A percentile compares a stretch with the other conserved stretches of the same genome.
Evolutionary conservation across 2,888 invertebrate genomes (phyloP).

Genomic region (Zele albiditarsus): DNA sequence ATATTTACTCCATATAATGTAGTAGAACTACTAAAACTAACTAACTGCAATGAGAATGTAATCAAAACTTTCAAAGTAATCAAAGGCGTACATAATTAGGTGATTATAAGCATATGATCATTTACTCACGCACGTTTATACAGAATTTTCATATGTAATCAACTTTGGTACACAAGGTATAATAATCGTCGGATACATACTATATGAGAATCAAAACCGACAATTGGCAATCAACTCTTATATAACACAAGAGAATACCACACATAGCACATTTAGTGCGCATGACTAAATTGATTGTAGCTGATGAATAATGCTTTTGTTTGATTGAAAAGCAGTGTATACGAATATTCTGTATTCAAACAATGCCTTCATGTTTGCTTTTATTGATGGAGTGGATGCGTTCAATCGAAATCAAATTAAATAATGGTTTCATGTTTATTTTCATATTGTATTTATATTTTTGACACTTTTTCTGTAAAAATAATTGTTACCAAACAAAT

Average conservation of each 20-base stretch:
- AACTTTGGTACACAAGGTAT: conserved; percentile 1
- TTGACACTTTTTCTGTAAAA: too few relatives aligned
- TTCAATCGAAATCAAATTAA: neutral
- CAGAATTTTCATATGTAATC: neutral
- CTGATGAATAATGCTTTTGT: neutral
- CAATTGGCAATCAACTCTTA: conserved; percentile 3
- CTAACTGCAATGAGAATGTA: neutral
- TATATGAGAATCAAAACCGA: neutral
- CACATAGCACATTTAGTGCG: neutral
- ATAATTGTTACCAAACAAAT: too few relatives aligned
- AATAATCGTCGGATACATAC: neutral
- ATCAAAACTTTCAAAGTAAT: conserved; percentile 20
- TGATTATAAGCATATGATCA: neutral
- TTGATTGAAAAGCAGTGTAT: neutral
- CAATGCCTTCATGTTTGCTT: neutral
- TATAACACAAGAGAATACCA: neutral
- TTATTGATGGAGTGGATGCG: neutral
- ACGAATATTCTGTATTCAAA: neutral
- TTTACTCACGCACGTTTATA: conserved; percentile 9
- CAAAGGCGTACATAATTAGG: neutral
- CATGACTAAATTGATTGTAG: neutral
- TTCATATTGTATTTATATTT: too few relatives aligned
- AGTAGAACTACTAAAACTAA: neutral
- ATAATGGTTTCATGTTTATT: neutral
- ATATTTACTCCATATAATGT: too few relatives aligned